Conservation (phyloP, 2,113 vertebrate genomes). For the Xerus inauris region DNA sequence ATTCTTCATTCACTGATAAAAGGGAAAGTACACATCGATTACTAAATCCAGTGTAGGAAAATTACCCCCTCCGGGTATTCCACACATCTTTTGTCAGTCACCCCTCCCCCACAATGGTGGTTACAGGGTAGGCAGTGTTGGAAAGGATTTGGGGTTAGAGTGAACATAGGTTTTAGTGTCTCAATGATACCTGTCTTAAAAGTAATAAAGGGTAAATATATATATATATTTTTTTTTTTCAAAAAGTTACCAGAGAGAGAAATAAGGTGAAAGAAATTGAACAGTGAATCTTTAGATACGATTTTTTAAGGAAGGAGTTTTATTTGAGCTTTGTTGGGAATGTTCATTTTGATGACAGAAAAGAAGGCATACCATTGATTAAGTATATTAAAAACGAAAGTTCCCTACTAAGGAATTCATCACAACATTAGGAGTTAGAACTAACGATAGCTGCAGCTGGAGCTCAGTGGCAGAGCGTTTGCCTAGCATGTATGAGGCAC, state of each 20-base stretch:
- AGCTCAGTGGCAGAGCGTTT: too few species aligned
- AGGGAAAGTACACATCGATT: neutral
- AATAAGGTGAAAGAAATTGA: neutral
- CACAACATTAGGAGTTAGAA: neutral
- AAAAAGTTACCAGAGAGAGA: neutral
- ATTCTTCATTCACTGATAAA: slow-evolving; percentile 93
- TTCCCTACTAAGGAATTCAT: neutral
- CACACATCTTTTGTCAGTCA: too few species aligned
- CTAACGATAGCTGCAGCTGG: too few species aligned
- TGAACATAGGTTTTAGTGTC: neutral
- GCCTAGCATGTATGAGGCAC: too few species aligned
- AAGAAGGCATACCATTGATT: neutral
- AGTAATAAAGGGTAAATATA: neutral
- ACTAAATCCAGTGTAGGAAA: neutral
- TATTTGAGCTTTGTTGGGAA: neutral
- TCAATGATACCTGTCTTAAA: neutral
- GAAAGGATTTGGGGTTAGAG: neutral
- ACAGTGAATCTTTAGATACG: neutral
- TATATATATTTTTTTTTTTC: too few species aligned
- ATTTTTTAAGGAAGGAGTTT: neutral
- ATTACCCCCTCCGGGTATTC: too few species aligned
- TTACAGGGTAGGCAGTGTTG: neutral
- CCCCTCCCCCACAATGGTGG: neutral
- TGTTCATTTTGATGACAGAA: neutral
- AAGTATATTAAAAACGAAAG: neutral